These are phyloP conservation scores for Chelonus formosanus DNA, from an alignment of 2,888 invertebrate genomes.

Conservation along the genomic window DNA sequence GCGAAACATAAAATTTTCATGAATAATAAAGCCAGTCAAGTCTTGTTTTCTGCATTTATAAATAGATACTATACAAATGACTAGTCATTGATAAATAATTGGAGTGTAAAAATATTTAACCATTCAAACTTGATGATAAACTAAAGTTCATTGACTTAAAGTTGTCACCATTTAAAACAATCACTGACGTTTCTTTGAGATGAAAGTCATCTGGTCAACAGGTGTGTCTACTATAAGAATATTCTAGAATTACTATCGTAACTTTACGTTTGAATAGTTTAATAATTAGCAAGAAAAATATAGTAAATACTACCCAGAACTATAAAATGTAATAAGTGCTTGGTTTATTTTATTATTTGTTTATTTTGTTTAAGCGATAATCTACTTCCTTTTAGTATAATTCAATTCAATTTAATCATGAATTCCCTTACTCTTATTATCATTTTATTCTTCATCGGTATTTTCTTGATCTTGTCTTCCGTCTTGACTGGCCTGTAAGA, in stretches of 20 bases:
- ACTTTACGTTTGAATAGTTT: too few species aligned
- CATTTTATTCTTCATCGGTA: conserved; percentile 17
- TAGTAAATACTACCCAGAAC: too few species aligned
- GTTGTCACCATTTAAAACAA: conserved; percentile 5
- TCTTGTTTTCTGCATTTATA: too few species aligned
- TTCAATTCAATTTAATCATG: not conserved
- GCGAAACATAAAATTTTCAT: too few species aligned
- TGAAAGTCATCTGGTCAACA: conserved; percentile 8
- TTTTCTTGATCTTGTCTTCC: conserved; percentile 20
- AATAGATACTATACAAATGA: too few species aligned
- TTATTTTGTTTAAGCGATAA: not conserved
- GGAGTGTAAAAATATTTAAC: too few species aligned
- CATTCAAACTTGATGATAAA: not conserved
- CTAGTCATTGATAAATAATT: too few species aligned
- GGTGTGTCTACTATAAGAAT: conserved; percentile 1
- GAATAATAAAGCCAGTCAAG: too few species aligned
- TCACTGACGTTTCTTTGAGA: not conserved
- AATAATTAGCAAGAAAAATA: too few species aligned
- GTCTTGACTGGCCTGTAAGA: conserved; percentile 25
- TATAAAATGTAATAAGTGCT: too few species aligned
- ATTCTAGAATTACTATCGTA: not conserved
- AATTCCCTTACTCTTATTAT: conserved; percentile 13
- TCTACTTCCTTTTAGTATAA: not conserved
- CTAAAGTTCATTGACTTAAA: conserved; percentile 8
- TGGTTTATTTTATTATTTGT: too few species aligned